phyloP scores from a whole-genome alignment of 2,797 vertebrate species.

The Gorsachius magnificus region DNA sequence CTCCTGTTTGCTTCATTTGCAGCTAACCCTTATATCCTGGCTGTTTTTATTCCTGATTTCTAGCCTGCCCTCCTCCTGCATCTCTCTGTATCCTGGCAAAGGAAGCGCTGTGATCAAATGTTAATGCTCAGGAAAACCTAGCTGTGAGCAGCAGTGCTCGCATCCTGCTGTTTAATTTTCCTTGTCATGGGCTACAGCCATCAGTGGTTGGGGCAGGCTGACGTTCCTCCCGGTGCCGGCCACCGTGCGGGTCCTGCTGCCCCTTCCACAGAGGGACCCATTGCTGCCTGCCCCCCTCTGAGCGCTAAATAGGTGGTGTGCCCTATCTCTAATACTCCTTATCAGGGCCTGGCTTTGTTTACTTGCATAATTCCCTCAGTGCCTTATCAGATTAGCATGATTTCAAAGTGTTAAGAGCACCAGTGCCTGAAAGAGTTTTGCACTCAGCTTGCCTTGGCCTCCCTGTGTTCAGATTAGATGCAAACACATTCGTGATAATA shows the following conservation, averaged over 20 bases:
- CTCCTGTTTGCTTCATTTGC: neutral
- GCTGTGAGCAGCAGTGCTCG: neutral
- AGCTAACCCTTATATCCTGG: neutral
- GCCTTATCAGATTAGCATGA: slow-evolving; percentile 50
- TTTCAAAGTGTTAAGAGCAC: slow-evolving; percentile 45
- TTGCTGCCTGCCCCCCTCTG: neutral
- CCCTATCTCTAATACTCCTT: neutral
- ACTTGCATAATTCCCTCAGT: slow-evolving; percentile 28
- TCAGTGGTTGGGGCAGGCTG: neutral
- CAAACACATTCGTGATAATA: neutral
- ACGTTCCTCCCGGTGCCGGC: neutral
- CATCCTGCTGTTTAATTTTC: neutral
- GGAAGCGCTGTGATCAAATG: neutral
- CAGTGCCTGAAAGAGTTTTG: slow-evolving; percentile 27
- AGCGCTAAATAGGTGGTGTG: neutral
- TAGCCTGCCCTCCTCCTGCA: neutral
- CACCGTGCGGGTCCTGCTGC: accelerated
- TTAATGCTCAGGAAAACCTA: neutral
- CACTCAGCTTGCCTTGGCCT: neutral
- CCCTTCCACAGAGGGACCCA: neutral
- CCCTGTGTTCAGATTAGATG: neutral
- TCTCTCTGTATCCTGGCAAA: neutral
- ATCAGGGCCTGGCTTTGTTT: slow-evolving; percentile 13
- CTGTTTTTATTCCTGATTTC: neutral
- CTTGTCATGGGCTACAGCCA: neutral